Conservation (phyloP, 2,797 vertebrate genomes). For the Dendrocincla fuliginosa region DNA sequence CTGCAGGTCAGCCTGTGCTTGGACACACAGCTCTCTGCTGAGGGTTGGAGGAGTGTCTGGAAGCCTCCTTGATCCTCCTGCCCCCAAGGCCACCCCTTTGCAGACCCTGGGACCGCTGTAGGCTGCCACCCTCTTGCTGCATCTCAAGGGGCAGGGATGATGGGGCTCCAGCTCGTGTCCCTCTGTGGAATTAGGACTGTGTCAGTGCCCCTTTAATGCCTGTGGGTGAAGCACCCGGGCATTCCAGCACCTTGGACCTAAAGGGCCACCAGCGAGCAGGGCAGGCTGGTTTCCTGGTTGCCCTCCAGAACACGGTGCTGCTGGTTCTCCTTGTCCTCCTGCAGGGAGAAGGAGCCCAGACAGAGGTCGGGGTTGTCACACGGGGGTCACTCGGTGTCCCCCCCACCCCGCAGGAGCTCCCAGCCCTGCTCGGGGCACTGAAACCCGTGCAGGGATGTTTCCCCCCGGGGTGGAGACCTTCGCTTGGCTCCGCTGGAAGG, state of each 20-base stretch:
- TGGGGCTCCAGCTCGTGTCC: background rate
- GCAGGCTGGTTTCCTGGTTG: background rate
- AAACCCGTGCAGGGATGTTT: background rate
- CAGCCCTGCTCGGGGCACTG: rapidly evolving
- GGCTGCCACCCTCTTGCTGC: background rate
- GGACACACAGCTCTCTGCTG: rapidly evolving
- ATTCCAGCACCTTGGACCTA: background rate
- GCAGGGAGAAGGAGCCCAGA: background rate
- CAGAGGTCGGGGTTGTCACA: background rate
- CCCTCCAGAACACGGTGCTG: background rate
- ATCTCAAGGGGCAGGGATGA: rapidly evolving
- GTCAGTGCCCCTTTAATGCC: rapidly evolving
- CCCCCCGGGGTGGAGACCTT: background rate
- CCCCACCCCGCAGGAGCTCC: background rate
- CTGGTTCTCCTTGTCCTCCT: background rate
- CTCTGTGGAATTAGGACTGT: background rate
- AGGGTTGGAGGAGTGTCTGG: background rate
- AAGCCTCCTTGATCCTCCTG: background rate
- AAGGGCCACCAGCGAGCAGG: background rate
- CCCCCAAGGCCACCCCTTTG: too few species aligned
- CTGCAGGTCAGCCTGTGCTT: rapidly evolving
- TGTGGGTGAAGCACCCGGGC: background rate
- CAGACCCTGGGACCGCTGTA: background rate
- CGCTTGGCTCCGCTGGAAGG: rapidly evolving
- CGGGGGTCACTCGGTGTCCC: background rate